Evolutionary conservation across 1,140 invertebrate genomes (phyloP).

Genomic region (Scaptomyza montana): DNA sequence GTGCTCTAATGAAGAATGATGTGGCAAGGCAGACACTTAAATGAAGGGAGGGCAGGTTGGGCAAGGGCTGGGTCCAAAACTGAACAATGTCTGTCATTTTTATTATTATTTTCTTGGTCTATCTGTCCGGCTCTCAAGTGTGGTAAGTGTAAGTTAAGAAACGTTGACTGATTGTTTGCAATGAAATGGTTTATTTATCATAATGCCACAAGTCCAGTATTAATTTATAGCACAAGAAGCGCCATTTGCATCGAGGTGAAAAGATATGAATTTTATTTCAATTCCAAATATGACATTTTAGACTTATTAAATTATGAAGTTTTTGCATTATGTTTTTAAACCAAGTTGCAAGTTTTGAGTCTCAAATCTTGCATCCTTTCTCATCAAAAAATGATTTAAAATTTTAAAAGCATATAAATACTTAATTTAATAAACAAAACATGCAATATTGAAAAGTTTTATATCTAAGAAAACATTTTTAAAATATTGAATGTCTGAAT

Average conservation of each 20-base stretch:
- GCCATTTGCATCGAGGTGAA: neutral
- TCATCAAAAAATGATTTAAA: too few relatives aligned
- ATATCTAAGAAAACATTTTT: too few relatives aligned
- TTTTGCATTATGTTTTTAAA: too few relatives aligned
- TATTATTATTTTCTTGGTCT: neutral
- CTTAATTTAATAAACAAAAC: too few relatives aligned
- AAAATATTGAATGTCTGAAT: too few relatives aligned
- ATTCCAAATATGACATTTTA: neutral
- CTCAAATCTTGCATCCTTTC: too few relatives aligned
- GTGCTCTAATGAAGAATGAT: slow-evolving; percentile 46
- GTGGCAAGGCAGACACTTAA: slow-evolving; percentile 3
- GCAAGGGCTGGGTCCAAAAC: too few relatives aligned
- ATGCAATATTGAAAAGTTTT: too few relatives aligned
- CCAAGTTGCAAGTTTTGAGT: too few relatives aligned
- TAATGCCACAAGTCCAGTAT: slow-evolving; percentile 24
- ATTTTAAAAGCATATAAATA: too few relatives aligned
- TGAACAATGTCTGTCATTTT: slow-evolving; percentile 41
- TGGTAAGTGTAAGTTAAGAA: neutral
- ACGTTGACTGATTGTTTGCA: slow-evolving; percentile 30
- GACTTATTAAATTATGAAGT: neutral
- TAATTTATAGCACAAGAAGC: slow-evolving; percentile 23
- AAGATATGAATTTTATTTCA: neutral
- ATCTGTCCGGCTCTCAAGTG: neutral
- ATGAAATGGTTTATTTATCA: slow-evolving; percentile 44
- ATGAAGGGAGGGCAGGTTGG: neutral